phyloP scores from a whole-genome alignment of 2,797 vertebrate genomes.

The Eurystomus glaucurus region DNA sequence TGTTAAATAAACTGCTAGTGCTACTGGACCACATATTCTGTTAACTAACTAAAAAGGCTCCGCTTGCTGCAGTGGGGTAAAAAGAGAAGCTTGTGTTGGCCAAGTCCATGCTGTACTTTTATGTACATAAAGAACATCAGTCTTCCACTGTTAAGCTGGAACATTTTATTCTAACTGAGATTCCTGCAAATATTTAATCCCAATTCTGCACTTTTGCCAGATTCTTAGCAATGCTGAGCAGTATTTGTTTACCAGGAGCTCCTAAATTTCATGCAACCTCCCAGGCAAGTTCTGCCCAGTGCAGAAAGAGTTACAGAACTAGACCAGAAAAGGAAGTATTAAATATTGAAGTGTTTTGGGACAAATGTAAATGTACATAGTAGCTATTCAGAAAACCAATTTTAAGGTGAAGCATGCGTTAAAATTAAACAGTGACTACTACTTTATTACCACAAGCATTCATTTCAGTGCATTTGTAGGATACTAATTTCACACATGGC shows the following conservation, averaged over 20 bases:
- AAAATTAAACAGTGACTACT: constrained; percentile 75
- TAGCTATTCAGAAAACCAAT: constrained; percentile 56
- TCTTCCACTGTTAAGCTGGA: constrained; percentile 19
- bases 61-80: background rate
- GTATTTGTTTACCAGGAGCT: background rate
- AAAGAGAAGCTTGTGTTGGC: background rate
- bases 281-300: background rate
- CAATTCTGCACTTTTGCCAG: constrained; percentile 6
- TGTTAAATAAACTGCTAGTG: background rate
- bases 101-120: background rate
- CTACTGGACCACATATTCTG: background rate
- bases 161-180: constrained; percentile 56
- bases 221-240: background rate
- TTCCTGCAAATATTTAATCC: constrained; percentile 49
- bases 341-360: constrained; percentile 44
- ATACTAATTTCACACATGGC: constrained; percentile 78
- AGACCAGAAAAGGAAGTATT: constrained; percentile 33
- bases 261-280: background rate
- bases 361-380: constrained; percentile 30
- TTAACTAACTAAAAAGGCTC: background rate
- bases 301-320: constrained; percentile 38
- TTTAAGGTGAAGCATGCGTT: constrained; percentile 67
- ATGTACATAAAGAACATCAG: background rate
- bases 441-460: constrained; percentile 68
- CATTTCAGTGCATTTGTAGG: constrained; percentile 64